phyloP scores from a whole-genome alignment of 2,797 vertebrate genomes.

The Basileuterus tristriatus region DNA sequence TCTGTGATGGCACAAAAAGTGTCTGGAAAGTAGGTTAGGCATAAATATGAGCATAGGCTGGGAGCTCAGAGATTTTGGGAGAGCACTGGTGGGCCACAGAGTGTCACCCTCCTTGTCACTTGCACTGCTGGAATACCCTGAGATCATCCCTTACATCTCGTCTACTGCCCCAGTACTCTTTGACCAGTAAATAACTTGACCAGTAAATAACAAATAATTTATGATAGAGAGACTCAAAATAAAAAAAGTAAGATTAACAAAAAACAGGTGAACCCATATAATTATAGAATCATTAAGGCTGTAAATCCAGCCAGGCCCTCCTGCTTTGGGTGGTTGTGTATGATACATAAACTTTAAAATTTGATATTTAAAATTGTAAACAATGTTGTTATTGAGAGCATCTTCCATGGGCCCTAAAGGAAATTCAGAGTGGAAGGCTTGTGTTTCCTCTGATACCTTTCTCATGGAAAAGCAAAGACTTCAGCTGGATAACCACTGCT shows the following conservation, averaged over 20 bases:
- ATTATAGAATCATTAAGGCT: neutral
- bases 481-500: neutral
- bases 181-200: neutral
- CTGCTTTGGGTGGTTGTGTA: neutral
- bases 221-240: neutral
- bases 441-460: neutral
- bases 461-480: neutral
- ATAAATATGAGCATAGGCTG: constrained; percentile 13
- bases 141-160: neutral
- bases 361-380: neutral
- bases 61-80: neutral
- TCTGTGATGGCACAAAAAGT: neutral
- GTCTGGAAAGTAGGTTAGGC: constrained; percentile 57
- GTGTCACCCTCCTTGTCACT: accelerated
- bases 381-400: neutral
- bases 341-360: neutral
- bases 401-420: neutral
- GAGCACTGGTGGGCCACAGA: neutral
- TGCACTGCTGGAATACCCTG: neutral
- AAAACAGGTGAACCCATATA: neutral
- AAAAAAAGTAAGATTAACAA: neutral
- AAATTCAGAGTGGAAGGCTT: neutral
- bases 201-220: neutral
- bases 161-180: neutral
- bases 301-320: neutral